Percentiles rank a stretch among this genome's conserved stretches.
Evolutionary conservation across 2,113 vertebrate genomes (phyloP).

Genomic region (Parotia lawesii): DNA sequence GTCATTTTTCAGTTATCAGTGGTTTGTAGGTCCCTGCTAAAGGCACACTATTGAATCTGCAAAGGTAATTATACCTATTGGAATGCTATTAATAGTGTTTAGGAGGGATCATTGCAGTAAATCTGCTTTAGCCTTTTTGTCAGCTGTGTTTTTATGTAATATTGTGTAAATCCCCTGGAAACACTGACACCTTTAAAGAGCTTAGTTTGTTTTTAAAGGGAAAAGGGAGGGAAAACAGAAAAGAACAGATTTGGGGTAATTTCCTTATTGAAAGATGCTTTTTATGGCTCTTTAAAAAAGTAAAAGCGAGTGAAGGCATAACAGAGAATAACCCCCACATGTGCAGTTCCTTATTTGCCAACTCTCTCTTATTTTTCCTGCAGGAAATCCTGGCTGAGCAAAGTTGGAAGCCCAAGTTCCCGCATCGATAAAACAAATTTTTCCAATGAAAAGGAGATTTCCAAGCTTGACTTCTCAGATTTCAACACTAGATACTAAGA

Average conservation of each 20-base stretch:
- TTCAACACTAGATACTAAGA: slow-evolving; percentile 85
- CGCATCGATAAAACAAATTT: slow-evolving; percentile 81
- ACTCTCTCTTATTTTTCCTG: slow-evolving; percentile 4
- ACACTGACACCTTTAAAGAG: background rate
- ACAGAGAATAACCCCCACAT: background rate
- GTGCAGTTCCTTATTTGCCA: background rate
- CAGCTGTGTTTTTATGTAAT: background rate
- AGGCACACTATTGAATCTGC: background rate
- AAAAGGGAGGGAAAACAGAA: background rate
- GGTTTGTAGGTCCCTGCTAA: background rate
- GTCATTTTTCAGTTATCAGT: background rate
- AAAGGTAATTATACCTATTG: background rate
- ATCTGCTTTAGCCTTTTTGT: background rate
- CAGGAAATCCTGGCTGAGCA: slow-evolving; percentile 88
- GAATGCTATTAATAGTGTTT: background rate
- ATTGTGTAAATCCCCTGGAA: background rate
- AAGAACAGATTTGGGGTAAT: background rate
- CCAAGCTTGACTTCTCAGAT: slow-evolving; percentile 81
- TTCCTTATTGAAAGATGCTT: background rate
- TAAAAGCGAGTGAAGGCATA: background rate
- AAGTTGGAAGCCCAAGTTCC: slow-evolving; percentile 85
- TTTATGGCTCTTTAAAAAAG: background rate
- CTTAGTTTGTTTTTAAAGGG: background rate
- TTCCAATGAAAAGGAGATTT: slow-evolving; percentile 82
- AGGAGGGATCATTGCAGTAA: background rate